phyloP scores from a whole-genome alignment of 1,140 invertebrate species.

The Periplaneta americana region DNA sequence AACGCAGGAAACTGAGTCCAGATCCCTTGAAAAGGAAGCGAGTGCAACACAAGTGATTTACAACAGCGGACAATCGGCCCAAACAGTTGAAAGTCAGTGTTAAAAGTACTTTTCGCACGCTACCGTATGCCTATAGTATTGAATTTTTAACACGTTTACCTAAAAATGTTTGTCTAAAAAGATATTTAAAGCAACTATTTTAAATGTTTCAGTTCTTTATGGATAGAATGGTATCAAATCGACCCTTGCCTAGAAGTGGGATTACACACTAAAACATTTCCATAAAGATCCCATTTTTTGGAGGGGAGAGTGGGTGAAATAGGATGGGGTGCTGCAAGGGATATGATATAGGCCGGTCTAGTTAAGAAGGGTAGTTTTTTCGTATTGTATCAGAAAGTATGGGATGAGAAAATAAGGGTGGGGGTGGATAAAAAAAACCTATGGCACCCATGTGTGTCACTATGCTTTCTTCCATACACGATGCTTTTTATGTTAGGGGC shows the following conservation, averaged over 20 bases:
- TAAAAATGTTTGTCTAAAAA: too few relatives aligned
- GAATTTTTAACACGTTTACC: too few relatives aligned
- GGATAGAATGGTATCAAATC: background rate
- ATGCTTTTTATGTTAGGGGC: constrained; percentile 5
- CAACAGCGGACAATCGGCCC: too few relatives aligned
- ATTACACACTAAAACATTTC: constrained; percentile 22
- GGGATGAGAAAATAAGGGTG: background rate
- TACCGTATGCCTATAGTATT: too few relatives aligned
- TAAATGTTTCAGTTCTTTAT: background rate
- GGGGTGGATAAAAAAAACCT: constrained; percentile 5
- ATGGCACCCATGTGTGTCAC: constrained; percentile 21
- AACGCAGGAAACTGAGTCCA: too few relatives aligned
- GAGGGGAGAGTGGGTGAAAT: constrained; percentile 5
- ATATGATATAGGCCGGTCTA: constrained; percentile 6
- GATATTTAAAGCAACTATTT: too few relatives aligned
- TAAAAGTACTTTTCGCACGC: too few relatives aligned
- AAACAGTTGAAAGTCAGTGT: too few relatives aligned
- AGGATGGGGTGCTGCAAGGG: constrained; percentile 1
- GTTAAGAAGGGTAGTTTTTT: constrained; percentile 18
- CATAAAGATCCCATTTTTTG: constrained; percentile 24
- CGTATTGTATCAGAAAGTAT: constrained; percentile 14
- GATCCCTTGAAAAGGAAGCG: too few relatives aligned
- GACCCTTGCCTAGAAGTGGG: constrained; percentile 1
- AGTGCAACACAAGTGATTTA: too few relatives aligned
- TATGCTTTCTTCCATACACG: constrained; percentile 15